A percentile compares a stretch with the other conserved stretches of the same genome.
Evolutionary conservation across 2,113 vertebrate genomes (phyloP).

Genomic region (Muscicapa adusta): DNA sequence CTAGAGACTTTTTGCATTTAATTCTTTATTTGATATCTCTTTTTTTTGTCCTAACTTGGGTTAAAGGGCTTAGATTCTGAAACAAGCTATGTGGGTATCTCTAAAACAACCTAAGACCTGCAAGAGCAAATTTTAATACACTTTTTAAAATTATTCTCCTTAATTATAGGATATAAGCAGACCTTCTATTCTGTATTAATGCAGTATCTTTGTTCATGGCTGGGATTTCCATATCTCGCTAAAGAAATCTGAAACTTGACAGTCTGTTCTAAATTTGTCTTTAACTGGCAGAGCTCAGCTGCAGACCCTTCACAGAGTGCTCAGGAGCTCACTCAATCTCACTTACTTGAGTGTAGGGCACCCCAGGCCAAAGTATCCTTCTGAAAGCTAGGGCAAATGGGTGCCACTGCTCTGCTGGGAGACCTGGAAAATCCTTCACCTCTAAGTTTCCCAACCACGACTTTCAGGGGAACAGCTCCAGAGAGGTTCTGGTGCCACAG

Average conservation of each 20-base stretch:
- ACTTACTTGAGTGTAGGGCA: not conserved
- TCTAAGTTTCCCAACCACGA: fast-evolving
- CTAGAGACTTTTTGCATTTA: not conserved
- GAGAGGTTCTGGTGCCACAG: not conserved
- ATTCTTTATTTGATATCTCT: not conserved
- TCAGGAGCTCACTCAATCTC: not conserved
- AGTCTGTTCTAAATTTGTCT: not conserved
- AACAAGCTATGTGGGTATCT: not conserved
- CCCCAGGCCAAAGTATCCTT: not conserved
- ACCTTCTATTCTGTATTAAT: not conserved
- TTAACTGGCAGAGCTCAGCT: not conserved
- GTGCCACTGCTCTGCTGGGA: not conserved
- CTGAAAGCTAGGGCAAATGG: not conserved
- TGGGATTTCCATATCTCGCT: not conserved
- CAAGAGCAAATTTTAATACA: not conserved
- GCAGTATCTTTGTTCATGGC: not conserved
- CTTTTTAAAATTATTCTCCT: not conserved
- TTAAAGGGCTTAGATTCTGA: not conserved
- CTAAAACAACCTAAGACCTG: not conserved
- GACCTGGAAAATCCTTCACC: not conserved
- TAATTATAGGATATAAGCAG: not conserved
- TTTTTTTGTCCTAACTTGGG: not conserved
- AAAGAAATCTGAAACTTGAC: not conserved
- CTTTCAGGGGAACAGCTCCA: not conserved
- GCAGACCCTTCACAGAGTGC: not conserved